A percentile compares a stretch with the other conserved stretches of the same genome.
phyloP scores from a whole-genome alignment of 2,113 vertebrate species.

The Gyps fulvus region DNA sequence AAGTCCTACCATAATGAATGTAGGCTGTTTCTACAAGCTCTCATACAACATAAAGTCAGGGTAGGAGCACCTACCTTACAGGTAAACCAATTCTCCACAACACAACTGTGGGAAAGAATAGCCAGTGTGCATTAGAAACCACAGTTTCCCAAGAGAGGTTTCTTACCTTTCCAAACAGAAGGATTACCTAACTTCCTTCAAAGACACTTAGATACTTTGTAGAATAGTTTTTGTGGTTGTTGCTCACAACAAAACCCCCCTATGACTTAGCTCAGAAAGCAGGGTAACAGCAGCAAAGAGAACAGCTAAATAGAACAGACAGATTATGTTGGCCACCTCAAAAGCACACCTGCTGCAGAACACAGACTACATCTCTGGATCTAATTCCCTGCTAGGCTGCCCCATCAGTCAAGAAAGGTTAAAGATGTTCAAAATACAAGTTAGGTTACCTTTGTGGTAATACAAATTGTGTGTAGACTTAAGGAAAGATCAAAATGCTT shows the following conservation, averaged over 20 bases:
- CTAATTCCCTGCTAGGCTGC: neutral
- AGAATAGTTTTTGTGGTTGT: neutral
- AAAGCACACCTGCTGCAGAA: neutral
- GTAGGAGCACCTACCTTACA: neutral
- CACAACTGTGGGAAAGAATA: neutral
- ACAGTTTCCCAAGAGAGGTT: neutral
- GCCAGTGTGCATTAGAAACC: neutral
- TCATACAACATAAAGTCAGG: rapidly evolving
- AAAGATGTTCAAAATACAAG: neutral
- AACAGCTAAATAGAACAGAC: neutral
- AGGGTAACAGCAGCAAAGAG: neutral
- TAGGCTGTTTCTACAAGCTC: neutral
- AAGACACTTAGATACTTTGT: neutral
- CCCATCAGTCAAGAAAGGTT: neutral
- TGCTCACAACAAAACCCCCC: neutral
- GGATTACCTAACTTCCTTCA: neutral
- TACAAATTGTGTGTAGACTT: neutral
- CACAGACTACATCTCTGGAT: neutral
- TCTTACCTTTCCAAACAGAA: neutral
- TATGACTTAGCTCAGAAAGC: neutral
- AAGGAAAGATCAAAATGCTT: neutral
- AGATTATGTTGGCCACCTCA: neutral
- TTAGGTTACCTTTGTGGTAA: neutral
- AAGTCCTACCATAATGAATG: no score
- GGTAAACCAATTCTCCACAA: neutral